Conservation (phyloP, 2,113 vertebrate species). For the Eublepharis macularius region DNA sequence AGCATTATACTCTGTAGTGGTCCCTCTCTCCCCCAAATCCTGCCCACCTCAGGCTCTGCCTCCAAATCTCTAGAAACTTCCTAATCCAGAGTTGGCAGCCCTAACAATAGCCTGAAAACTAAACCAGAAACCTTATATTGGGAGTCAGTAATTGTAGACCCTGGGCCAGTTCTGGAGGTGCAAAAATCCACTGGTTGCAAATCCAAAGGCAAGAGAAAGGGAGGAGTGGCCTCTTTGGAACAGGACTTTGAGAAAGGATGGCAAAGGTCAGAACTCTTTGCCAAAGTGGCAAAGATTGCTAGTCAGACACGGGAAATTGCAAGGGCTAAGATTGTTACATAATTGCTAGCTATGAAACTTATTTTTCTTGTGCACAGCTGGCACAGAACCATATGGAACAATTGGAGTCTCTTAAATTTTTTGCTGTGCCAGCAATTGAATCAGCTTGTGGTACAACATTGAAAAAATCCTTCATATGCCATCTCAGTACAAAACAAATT, state of each 20-base stretch:
- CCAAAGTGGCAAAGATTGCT: background rate
- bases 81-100: background rate
- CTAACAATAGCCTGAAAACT: background rate
- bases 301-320: no score
- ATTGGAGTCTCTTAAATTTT: background rate
- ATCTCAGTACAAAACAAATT: background rate
- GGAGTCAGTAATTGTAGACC: background rate
- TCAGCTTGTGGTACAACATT: background rate
- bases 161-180: background rate
- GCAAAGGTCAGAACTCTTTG: background rate
- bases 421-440: background rate
- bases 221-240: background rate
- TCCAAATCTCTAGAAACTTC: no score
- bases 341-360: background rate
- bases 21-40: no score
- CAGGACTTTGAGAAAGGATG: background rate
- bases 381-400: background rate
- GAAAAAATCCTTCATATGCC: background rate
- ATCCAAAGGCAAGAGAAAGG: background rate
- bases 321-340: background rate
- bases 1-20: no score
- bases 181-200: background rate
- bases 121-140: background rate
- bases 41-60: no score
- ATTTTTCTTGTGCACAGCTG: background rate